Evolutionary conservation across 2,888 invertebrate species (phyloP), one percentile per base, ranked within the genome.

Genomic region (Nemapogon koenigi): DNA sequence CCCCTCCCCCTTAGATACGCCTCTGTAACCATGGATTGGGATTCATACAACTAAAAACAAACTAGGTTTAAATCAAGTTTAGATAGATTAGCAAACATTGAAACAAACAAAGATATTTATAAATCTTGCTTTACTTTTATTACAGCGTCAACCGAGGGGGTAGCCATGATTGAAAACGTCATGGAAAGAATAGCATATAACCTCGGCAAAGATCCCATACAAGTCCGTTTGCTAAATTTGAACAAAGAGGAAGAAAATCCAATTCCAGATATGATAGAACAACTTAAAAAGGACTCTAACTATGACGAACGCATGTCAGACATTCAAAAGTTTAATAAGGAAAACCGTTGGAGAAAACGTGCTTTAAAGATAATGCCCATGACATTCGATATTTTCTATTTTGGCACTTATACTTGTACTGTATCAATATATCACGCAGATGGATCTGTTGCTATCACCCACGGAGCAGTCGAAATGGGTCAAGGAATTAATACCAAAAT

Each of bases 401-500:
- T 68, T 32, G 84, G 84, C 1, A 80, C 80, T 11, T 86, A 62
- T 45, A 80, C 83, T 49, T 81, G 83, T 0, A 58, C 84, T 17
- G 80, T 90, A n/a, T 82, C 85, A 2, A 81, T 91, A 46, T 90
- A 83, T 53, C 84, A 85, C n/a, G 72, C 76, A 1, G 87, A 89
- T 62, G 89, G 86, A 0, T 81, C 85, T 1, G 87, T 92, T 1
- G 69, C 83, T 2, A 68, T 91, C 2, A 72, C 82, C 4, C 89
- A 89, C 49, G 87, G 85, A 15, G 88, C 86, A 1, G 68, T 85
- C 29, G 89, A 89, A 75, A 84, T 86, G 69, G 91, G 91, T 0
- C 91, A 92, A 76, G 92, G 91, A 1, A 80, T 91, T 30, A 88
- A 91, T 46, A 91, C 91, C 0, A 91, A 91, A 79, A 84, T 78